Evolutionary conservation across 2,888 invertebrate species (phyloP), one percentile per base, ranked within the genome.

Genomic region (Syrista parreyssii): DNA sequence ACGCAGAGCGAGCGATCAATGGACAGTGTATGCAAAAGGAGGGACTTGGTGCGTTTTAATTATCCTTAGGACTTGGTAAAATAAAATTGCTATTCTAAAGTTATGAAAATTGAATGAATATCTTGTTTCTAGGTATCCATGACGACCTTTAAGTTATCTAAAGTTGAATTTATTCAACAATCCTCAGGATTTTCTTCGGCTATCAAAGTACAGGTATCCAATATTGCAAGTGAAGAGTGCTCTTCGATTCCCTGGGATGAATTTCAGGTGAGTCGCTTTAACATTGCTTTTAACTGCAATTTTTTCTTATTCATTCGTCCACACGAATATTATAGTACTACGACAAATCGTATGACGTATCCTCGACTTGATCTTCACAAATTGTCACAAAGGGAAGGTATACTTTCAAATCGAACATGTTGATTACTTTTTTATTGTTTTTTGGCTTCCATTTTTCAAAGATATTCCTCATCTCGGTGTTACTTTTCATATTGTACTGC

Each of bases 161-260:
- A 95, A 82, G 94, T 96, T 11, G 96, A 97, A 91, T 90, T 96
- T 40, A 93, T 96, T 78, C 94, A 96, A 82, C 95, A 96, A 90
- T 95, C 95, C 12, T 92, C 92, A 78, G 96, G 95, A 1, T 93
- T 94, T 82, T 92, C 94, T 68, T 95, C 96, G 1, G 92, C 93
- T 1, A 93, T 96, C 71, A 95, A 95, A 88, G 88, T 95, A 73
- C 95, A 96, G 91, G 94, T 96, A 68, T 94, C 95, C 12, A 93
- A 96, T 82, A 92, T 98, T 11, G 93, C 93, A 36, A 95, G 95
- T 76, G 96, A 97, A 86, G 98, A 98, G 91, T 97, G 97, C 88
- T 94, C 95, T 69, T 95, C 97, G 71, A 97, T 98, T 89, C 96
- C 97, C 0, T 98, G 97, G 96, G 98, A 98, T 89, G 98, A 98